Percentiles rank a stretch among this genome's conserved stretches.
phyloP scores from a whole-genome alignment of 2,113 vertebrate genomes.

The Lepisosteus oculatus region DNA sequence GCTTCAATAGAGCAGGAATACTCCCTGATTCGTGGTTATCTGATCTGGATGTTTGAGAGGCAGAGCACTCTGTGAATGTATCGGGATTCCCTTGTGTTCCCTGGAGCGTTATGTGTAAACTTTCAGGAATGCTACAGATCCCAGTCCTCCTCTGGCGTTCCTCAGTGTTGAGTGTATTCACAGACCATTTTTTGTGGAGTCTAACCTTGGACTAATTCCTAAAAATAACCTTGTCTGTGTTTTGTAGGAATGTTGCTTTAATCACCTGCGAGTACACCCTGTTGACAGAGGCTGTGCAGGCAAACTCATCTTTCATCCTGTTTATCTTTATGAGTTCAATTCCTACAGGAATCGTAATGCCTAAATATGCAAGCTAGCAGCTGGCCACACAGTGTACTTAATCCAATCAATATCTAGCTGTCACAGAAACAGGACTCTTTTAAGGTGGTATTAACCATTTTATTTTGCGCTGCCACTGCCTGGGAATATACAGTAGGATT shows the following conservation, averaged over 20 bases:
- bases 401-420: slow-evolving; percentile 18
- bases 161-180: neutral
- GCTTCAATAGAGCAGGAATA: too few species aligned
- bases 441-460: neutral
- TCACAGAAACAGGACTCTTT: slow-evolving; percentile 4
- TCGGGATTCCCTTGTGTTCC: too few species aligned
- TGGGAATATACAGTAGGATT: too few species aligned
- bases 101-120: too few species aligned
- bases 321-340: slow-evolving; percentile 21
- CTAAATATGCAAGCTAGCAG: slow-evolving; percentile 10
- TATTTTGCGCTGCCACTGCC: neutral
- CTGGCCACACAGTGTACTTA: slow-evolving; percentile 12
- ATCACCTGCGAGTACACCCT: neutral
- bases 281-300: neutral
- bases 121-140: too few species aligned
- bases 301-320: slow-evolving; percentile 31
- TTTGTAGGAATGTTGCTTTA: neutral
- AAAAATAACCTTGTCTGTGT: neutral
- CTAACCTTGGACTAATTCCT: slow-evolving; percentile 24
- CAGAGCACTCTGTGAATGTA: too few species aligned
- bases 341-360: slow-evolving; percentile 26
- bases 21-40: too few species aligned
- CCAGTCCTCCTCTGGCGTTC: too few species aligned
- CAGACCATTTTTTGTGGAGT: neutral
- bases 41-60: too few species aligned